Evolutionary conservation across 2,888 invertebrate genomes (phyloP).

Genomic region (Lasioglossum malachurum): DNA sequence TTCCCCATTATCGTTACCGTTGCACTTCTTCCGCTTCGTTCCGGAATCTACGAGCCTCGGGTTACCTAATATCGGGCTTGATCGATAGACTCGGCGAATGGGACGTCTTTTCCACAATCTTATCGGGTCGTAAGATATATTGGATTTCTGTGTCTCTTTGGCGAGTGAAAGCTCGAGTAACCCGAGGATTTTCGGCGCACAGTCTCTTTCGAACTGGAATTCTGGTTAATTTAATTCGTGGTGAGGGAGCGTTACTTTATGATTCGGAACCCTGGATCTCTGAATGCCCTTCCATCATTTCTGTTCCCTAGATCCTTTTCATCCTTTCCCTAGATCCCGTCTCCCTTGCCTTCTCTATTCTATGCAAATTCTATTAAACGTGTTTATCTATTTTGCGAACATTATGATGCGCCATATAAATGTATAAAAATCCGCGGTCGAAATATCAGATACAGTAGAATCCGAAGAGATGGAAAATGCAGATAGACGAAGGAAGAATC

Average conservation of each 20-base stretch:
- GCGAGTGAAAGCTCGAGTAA: background rate
- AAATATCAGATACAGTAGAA: background rate
- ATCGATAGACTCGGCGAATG: constrained; percentile 43
- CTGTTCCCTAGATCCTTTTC: too few species aligned
- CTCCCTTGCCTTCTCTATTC: background rate
- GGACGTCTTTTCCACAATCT: background rate
- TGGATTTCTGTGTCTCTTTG: background rate
- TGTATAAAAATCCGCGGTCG: background rate
- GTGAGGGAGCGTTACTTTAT: too few species aligned
- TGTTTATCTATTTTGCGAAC: background rate
- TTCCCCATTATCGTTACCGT: constrained; percentile 71
- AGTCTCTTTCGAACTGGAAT: background rate
- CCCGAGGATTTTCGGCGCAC: background rate
- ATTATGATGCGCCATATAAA: background rate
- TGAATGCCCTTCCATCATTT: too few species aligned
- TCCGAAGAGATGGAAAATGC: background rate
- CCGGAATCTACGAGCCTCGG: constrained; percentile 30
- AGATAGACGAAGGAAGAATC: background rate
- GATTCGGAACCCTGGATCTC: too few species aligned
- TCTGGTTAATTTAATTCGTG: too few species aligned
- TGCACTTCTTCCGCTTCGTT: constrained; percentile 62
- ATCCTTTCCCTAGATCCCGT: too few species aligned
- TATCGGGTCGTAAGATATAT: background rate
- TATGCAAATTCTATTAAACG: background rate
- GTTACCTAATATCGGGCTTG: constrained; percentile 53